These are phyloP conservation scores for Sylvia atricapilla DNA, from an alignment of 2,113 vertebrate species.

Conservation along the genomic window DNA sequence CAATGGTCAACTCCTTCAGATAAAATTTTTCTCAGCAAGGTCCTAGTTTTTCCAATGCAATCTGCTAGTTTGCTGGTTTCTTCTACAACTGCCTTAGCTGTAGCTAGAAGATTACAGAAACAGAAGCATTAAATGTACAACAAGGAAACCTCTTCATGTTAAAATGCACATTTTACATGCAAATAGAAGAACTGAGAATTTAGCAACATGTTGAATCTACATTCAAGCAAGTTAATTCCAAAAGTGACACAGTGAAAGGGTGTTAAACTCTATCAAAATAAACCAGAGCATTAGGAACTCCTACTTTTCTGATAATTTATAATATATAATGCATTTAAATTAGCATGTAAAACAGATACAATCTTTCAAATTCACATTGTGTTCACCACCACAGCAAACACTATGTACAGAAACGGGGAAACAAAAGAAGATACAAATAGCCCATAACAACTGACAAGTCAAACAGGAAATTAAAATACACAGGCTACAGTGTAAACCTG, in stretches of 20 bases:
- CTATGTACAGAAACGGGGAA: not conserved
- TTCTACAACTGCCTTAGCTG: constrained; percentile 93
- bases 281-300: not conserved
- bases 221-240: not conserved
- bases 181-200: not conserved
- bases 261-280: not conserved
- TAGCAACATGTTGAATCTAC: not conserved
- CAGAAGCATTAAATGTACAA: not conserved
- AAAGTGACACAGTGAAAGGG: not conserved
- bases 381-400: not conserved
- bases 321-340: not conserved
- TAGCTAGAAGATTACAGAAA: constrained; percentile 73
- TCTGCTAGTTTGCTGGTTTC: constrained; percentile 98
- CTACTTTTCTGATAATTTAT: not conserved
- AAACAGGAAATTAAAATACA: not conserved
- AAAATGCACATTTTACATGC: not conserved
- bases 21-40: constrained; percentile 94
- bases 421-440: not conserved
- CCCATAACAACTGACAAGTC: not conserved
- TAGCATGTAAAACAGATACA: not conserved
- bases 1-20: constrained; percentile 97
- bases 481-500: not conserved
- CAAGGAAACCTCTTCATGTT: not conserved
- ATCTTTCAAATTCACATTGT: not conserved
- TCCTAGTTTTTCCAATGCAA: constrained; percentile 96